Evolutionary conservation across 2,888 invertebrate species (phyloP).

Genomic region (Liopterus haemorrhoidalis): DNA sequence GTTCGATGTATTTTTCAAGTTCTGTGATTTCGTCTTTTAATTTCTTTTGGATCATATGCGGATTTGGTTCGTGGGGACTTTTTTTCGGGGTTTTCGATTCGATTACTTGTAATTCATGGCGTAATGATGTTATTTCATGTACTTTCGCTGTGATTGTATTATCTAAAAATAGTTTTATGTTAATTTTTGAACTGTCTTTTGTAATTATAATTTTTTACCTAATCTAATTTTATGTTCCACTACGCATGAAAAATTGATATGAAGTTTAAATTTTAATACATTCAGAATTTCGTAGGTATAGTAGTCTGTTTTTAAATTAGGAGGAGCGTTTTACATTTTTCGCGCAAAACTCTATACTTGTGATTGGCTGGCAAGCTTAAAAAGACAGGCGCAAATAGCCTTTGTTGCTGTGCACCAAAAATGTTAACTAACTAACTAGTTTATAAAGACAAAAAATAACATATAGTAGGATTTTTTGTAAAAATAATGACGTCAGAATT

Average conservation of each 20-base stretch:
- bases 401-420: too few relatives aligned
- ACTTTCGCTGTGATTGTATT: slow-evolving; percentile 43
- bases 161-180: slow-evolving; percentile 30
- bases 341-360: too few relatives aligned
- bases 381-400: too few relatives aligned
- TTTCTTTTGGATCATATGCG: slow-evolving; percentile 40
- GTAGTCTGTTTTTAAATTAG: too few relatives aligned
- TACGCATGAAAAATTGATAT: background rate
- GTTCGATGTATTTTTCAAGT: slow-evolving; percentile 50
- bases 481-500: too few relatives aligned
- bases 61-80: too few relatives aligned
- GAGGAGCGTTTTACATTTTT: too few relatives aligned
- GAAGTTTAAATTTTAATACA: background rate
- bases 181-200: background rate
- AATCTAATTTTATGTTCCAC: background rate
- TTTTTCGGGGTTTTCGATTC: slow-evolving; percentile 37
- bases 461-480: too few relatives aligned
- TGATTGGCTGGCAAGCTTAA: too few relatives aligned
- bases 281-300: too few relatives aligned
- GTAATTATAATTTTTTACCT: background rate
- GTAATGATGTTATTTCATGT: slow-evolving; percentile 42
- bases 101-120: slow-evolving; percentile 38
- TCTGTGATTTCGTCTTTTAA: slow-evolving; percentile 49
- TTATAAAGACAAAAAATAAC: too few relatives aligned
- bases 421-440: too few relatives aligned